Percentiles rank a stretch among this genome's conserved stretches.
Evolutionary conservation across 2,113 vertebrate genomes (phyloP).

Genomic region (Thamnophis sirtalis): DNA sequence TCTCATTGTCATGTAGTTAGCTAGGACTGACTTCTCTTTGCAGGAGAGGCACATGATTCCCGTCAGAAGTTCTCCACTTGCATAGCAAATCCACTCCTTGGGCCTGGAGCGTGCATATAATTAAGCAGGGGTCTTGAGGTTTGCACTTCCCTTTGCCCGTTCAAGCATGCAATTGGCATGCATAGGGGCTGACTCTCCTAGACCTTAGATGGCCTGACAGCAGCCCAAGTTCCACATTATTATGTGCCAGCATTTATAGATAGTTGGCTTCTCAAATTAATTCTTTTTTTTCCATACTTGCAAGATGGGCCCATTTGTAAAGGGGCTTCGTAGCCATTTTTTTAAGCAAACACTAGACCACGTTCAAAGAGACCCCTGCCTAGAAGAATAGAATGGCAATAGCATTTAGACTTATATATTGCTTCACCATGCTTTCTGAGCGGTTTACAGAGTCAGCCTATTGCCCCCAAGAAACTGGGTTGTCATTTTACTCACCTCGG

Average conservation of each 20-base stretch:
- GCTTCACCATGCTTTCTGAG: no score
- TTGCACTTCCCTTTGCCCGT: background rate
- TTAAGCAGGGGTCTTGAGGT: background rate
- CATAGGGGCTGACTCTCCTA: background rate
- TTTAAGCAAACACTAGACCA: no score
- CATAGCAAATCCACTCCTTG: background rate
- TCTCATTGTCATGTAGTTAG: conserved; percentile 14
- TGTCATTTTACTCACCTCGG: no score
- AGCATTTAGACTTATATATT: no score
- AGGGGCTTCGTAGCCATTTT: no score
- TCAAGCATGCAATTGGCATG: background rate
- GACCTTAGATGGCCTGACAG: background rate
- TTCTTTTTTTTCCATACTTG: no score
- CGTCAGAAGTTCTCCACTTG: background rate
- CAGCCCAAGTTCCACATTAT: background rate
- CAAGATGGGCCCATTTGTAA: no score
- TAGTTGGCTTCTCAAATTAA: no score
- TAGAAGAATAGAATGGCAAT: no score
- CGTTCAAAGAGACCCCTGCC: no score
- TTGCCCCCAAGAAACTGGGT: no score
- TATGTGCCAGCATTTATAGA: background rate
- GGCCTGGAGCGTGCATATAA: background rate
- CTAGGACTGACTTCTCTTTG: background rate
- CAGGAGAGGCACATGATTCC: background rate
- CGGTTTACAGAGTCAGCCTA: no score